These are phyloP conservation scores for Enoplosus armatus DNA, from an alignment of 2,797 vertebrate species.

Conservation along the genomic window DNA sequence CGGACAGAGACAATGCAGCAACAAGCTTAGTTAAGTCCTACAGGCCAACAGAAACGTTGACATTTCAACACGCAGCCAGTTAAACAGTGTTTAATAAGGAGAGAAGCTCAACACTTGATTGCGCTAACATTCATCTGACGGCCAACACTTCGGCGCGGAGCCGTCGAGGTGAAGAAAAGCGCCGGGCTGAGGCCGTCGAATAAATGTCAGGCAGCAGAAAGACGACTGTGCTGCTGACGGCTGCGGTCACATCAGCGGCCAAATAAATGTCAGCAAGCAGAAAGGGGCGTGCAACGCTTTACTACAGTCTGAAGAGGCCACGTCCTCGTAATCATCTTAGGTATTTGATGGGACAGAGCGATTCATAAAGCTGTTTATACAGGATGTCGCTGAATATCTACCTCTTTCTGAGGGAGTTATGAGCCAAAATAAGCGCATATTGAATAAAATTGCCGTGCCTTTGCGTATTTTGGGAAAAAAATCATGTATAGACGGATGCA, in stretches of 20 bases:
- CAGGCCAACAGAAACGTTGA: background rate
- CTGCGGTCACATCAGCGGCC: background rate
- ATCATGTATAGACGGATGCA: too few relatives aligned
- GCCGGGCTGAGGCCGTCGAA: fast-evolving
- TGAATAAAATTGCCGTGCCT: too few relatives aligned
- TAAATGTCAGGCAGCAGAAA: conserved; percentile 22
- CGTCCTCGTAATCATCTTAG: background rate
- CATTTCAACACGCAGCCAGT: background rate
- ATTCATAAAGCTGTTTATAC: conserved; percentile 4
- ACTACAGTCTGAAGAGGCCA: background rate
- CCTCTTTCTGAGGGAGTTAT: background rate
- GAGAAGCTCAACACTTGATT: background rate
- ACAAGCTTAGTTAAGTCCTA: background rate
- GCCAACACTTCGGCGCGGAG: background rate
- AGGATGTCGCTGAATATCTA: background rate
- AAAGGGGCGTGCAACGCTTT: background rate
- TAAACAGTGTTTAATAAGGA: background rate
- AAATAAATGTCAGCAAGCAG: conserved; percentile 22
- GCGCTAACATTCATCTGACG: conserved; percentile 10
- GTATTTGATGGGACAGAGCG: background rate
- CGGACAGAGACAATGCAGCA: background rate
- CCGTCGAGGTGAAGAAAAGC: background rate
- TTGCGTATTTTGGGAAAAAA: too few relatives aligned
- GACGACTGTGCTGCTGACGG: background rate
- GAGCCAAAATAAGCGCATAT: too few relatives aligned